Conservation (phyloP, 1,140 invertebrate species). For the Tachypleus tridentatus region DNA sequence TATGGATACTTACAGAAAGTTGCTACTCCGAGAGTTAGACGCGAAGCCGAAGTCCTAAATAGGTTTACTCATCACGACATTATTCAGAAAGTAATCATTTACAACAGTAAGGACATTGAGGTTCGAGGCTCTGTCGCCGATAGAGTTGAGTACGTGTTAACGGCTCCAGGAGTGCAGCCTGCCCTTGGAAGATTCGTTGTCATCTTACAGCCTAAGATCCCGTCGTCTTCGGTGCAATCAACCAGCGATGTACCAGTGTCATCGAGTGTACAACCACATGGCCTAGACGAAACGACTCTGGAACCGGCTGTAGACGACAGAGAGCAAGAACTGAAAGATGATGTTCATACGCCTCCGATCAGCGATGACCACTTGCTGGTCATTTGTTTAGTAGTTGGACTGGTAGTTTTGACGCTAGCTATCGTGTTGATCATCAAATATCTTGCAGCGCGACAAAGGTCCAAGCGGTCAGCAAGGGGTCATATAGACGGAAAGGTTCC, state of each 20-base stretch:
- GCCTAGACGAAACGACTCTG: neutral
- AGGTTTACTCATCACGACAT: constrained; percentile 78
- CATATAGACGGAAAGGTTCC: constrained; percentile 41
- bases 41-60: constrained; percentile 35
- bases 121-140: constrained; percentile 19
- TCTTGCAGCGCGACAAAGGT: constrained; percentile 10
- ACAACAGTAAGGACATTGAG: constrained; percentile 10
- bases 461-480: constrained; percentile 34
- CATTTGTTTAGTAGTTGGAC: constrained; percentile 47
- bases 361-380: constrained; percentile 51
- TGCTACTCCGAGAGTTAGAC: constrained; percentile 48
- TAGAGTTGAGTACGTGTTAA: constrained; percentile 47
- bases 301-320: constrained; percentile 35
- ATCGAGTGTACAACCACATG: neutral
- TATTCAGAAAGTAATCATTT: constrained; percentile 30
- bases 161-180: constrained; percentile 62
- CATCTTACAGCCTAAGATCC: constrained; percentile 39
- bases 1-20: constrained; percentile 68
- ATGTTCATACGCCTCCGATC: constrained; percentile 40
- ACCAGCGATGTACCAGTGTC: neutral
- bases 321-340: constrained; percentile 31
- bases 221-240: neutral
- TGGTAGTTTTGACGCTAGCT: constrained; percentile 51
- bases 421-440: constrained; percentile 57
- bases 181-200: constrained; percentile 59